Percentiles rank a stretch among this genome's conserved stretches.
Evolutionary conservation across 2,888 invertebrate species (phyloP).

Genomic region (Lycocerus yunnanus): DNA sequence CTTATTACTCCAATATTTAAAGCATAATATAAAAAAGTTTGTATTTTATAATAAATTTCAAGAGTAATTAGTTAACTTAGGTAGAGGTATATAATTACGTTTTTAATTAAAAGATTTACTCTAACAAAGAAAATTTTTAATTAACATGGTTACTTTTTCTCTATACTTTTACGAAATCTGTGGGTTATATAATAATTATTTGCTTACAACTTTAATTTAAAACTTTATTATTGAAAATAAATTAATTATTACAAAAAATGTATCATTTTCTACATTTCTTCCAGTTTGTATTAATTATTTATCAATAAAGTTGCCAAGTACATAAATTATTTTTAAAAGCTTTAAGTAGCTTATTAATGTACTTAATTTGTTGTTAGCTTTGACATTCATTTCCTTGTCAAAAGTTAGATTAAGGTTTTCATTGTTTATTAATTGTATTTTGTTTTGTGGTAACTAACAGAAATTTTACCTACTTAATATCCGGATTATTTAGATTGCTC

Average conservation of each 20-base stretch:
- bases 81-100: background rate
- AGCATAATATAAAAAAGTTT: background rate
- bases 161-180: background rate
- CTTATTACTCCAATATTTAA: background rate
- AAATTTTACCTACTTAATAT: background rate
- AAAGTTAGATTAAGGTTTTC: background rate
- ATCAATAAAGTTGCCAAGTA: background rate
- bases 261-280: background rate
- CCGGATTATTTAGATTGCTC: background rate
- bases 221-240: background rate
- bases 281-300: background rate
- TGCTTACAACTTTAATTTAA: background rate
- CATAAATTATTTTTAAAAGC: background rate
- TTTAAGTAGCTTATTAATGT: background rate
- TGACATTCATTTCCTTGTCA: background rate
- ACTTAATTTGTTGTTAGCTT: background rate
- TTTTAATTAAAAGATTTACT: conserved; percentile 6
- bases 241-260: background rate
- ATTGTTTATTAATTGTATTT: background rate
- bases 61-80: conserved; percentile 1
- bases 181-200: background rate
- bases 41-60: background rate
- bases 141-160: background rate
- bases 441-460: background rate
- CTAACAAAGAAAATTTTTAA: conserved; percentile 6